Evolutionary conservation across 1,140 invertebrate species (phyloP).

Genomic region (Bombus haemorrhoidalis): DNA sequence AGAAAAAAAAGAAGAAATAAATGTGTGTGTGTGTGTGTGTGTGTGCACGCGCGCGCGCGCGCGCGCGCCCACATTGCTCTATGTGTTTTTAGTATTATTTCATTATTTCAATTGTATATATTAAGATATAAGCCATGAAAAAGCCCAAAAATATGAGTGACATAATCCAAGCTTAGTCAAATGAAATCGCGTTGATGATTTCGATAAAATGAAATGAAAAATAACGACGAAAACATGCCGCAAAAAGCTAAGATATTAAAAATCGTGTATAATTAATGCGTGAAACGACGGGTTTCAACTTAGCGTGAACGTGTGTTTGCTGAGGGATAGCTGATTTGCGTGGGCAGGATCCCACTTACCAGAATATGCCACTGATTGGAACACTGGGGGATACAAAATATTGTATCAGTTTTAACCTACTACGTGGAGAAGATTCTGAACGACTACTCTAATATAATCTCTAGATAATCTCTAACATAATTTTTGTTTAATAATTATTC

Average conservation of each 20-base stretch:
- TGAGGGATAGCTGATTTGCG: conserved; percentile 76
- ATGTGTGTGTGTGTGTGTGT: no score
- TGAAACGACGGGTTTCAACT: conserved; percentile 72
- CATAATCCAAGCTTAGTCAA: conserved; percentile 68
- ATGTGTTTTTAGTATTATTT: background rate
- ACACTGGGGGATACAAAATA: conserved; percentile 88
- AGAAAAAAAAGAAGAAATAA: no score
- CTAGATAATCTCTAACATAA: conserved; percentile 33
- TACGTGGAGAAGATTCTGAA: conserved; percentile 52
- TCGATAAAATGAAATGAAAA: conserved; percentile 55
- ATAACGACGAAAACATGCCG: conserved; percentile 74
- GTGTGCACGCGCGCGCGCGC: no score
- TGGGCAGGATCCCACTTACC: conserved; percentile 89
- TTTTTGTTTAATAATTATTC: conserved; percentile 33
- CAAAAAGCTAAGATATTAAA: conserved; percentile 69
- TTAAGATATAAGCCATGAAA: conserved; percentile 48
- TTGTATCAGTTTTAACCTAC: conserved; percentile 79
- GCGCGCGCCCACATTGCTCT: no score
- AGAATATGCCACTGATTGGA: conserved; percentile 96
- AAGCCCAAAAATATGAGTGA: conserved; percentile 59
- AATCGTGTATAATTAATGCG: conserved; percentile 60
- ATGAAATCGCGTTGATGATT: conserved; percentile 48
- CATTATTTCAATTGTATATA: conserved; percentile 2
- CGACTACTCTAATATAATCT: conserved; percentile 47
- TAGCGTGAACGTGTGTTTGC: conserved; percentile 80